Percentiles rank a stretch among this genome's conserved stretches.
These are phyloP conservation scores for Ichneumoninae sp. DNA, from an alignment of 2,888 invertebrate species.

Conservation along the genomic window DNA sequence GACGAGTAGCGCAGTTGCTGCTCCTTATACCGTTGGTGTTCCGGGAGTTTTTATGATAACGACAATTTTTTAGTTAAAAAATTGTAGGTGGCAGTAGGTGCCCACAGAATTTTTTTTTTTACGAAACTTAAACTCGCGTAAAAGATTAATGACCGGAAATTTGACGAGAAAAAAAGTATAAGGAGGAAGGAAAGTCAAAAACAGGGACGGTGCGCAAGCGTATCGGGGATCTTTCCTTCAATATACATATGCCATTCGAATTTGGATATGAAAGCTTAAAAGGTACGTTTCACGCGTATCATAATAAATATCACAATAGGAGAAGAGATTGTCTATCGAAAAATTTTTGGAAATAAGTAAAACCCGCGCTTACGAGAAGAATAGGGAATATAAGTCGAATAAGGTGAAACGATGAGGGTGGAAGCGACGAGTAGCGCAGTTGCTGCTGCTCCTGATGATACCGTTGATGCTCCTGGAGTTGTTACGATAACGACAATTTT, in stretches of 20 bases:
- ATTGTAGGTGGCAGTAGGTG: too few species aligned
- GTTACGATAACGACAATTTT: conserved; percentile 47
- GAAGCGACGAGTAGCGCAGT: conserved; percentile 7
- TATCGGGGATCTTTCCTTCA: too few species aligned
- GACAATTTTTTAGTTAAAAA: too few species aligned
- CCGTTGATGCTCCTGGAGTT: conserved; percentile 19
- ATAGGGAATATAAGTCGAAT: background rate
- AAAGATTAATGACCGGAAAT: too few species aligned
- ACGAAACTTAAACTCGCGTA: too few species aligned
- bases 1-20: conserved; percentile 11
- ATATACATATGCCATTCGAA: background rate
- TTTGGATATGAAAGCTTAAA: background rate
- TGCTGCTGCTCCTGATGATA: conserved; percentile 5
- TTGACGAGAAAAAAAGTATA: too few species aligned
- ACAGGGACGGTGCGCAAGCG: too few species aligned
- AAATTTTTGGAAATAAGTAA: background rate
- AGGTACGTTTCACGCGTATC: background rate
- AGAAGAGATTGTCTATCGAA: background rate
- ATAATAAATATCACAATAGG: background rate
- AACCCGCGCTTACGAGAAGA: background rate
- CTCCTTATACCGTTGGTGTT: background rate
- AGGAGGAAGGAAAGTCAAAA: too few species aligned
- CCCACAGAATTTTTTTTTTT: too few species aligned
- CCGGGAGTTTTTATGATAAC: too few species aligned
- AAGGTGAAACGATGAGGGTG: conserved; percentile 5